Base-by-base conservation (phyloP, 2,113 vertebrate genomes). In the Notarius lentiginosus region DNA sequence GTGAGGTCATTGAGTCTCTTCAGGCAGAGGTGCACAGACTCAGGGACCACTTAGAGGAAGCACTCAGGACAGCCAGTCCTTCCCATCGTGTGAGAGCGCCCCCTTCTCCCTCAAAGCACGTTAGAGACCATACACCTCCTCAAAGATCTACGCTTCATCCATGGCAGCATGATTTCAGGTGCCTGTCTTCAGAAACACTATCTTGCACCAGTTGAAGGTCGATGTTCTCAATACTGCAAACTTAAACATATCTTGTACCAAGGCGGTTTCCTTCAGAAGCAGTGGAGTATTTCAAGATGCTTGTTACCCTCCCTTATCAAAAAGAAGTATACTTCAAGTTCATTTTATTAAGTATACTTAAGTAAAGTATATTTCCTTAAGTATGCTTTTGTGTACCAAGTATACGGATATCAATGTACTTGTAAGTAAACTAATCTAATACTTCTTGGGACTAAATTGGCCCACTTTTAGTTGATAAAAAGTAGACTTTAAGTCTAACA, bases 21-120 rank as follows among this genome's bases (percentile, higher is more conserved):
- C 96, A 94, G 90, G 90, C 91, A 0, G 97, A 99, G 90, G 95
- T 98, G 60, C 93, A 87, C 75, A 89, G 15, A 84, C 95, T 98
- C 55, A 95, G 87, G 24, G 87, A 90, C 51, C 80, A 56, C 63
- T 90, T 97, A 61, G 96, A 98, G 85, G 94, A 92, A 89, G 95
- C 90, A 12, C 91, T 96, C 87, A 92, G 61, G 2, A 88, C 79
- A 1, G 60, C 90, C 7, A 87, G 5, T 81, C 72, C 88, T 5
- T 8, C 70, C 9, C 70, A 51, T 58, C 68, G 88, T 65, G 30
- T 61, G n/a, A 90, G 34, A 87, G 84, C 84, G 15, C 55, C 84
- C 61, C 30, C 79, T 55, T 76, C 88, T 58, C 12, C 83, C 47
- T 47, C 0, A 0, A 61, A 0, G 47, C 24, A 80, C 17, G 41